Conservation (phyloP, 2,113 vertebrate genomes). For the Pogona vitticeps region DNA sequence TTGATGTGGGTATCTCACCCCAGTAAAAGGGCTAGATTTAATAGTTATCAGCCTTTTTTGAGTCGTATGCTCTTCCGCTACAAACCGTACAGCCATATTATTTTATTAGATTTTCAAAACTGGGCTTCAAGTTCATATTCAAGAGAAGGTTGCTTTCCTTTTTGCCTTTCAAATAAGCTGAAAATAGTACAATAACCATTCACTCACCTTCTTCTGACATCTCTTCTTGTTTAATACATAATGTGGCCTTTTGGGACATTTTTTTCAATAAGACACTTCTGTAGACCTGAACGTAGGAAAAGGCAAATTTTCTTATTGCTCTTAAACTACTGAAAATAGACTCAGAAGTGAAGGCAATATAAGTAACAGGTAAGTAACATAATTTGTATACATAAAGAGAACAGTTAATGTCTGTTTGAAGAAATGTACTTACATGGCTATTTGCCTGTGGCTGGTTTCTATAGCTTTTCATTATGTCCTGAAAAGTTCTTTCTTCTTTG, state of each 20-base stretch:
- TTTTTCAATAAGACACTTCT: slow-evolving; percentile 90
- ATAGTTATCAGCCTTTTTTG: background rate
- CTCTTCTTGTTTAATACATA: slow-evolving; percentile 76
- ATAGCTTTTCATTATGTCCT: slow-evolving; percentile 99
- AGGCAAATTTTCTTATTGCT: slow-evolving; percentile 16
- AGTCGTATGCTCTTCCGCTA: background rate
- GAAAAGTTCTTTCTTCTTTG: slow-evolving; percentile 93
- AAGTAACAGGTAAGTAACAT: background rate
- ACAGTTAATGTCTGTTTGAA: background rate
- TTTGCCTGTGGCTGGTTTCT: slow-evolving; percentile 96
- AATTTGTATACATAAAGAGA: background rate
- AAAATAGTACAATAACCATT: background rate
- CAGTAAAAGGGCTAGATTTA: background rate
- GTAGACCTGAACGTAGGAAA: slow-evolving; percentile 84
- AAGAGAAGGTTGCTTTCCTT: background rate
- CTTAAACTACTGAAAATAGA: background rate
- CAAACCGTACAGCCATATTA: background rate
- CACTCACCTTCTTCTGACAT: slow-evolving; percentile 70
- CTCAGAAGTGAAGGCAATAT: background rate
- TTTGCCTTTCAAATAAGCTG: background rate
- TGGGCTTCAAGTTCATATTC: background rate
- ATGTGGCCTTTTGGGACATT: slow-evolving; percentile 50
- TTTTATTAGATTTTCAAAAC: slow-evolving; percentile 4
- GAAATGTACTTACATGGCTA: slow-evolving; percentile 87
- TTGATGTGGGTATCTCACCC: background rate